These are phyloP conservation scores for Phaetusa simplex DNA, from an alignment of 2,113 vertebrate genomes.

Conservation along the genomic window DNA sequence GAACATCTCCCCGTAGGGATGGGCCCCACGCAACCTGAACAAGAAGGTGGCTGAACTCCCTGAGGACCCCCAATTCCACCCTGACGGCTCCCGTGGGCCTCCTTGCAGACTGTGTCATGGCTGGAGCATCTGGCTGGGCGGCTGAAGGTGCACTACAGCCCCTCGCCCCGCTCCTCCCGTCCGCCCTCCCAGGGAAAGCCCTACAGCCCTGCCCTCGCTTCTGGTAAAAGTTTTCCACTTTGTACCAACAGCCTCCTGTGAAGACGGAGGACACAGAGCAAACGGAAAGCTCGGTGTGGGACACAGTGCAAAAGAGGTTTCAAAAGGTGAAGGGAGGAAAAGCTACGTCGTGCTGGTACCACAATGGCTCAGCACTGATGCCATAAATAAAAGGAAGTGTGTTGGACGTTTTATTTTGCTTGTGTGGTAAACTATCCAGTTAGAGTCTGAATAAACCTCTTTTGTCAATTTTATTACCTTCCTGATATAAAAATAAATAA, in stretches of 20 bases:
- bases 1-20: not conserved
- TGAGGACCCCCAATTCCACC: no score
- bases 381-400: not conserved
- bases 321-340: not conserved
- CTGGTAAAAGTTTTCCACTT: not conserved
- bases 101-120: not conserved
- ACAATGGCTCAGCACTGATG: not conserved
- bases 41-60: not conserved
- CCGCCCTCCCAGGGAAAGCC: not conserved
- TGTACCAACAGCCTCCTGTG: not conserved
- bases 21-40: not conserved
- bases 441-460: not conserved
- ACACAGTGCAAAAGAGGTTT: not conserved
- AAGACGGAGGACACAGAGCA: not conserved
- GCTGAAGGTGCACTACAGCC: not conserved
- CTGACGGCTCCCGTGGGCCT: accelerated
- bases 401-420: not conserved
- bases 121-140: not conserved
- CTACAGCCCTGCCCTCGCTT: accelerated
- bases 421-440: not conserved
- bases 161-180: not conserved
- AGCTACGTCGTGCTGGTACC: not conserved
- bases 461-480: not conserved
- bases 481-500: not conserved
- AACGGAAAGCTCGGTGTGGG: not conserved